phyloP scores from a whole-genome alignment of 2,888 invertebrate genomes.

The Caenorhabditis imperialis region DNA sequence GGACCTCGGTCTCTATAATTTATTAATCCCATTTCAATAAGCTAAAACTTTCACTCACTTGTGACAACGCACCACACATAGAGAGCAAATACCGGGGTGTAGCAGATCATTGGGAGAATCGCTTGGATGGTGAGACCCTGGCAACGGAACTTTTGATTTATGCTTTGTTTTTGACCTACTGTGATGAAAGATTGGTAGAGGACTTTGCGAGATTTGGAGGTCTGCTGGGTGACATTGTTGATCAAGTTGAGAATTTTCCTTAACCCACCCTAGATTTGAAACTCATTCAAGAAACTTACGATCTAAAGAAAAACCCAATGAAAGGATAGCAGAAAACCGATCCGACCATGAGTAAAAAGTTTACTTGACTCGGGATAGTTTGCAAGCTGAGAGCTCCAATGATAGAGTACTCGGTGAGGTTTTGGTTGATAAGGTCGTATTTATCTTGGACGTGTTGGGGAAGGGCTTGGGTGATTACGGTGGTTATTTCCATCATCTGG shows the following conservation, averaged over 20 bases:
- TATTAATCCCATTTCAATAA: background rate
- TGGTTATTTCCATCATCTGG: slow-evolving; percentile 23
- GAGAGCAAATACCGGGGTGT: slow-evolving; percentile 2
- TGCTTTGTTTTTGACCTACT: no score
- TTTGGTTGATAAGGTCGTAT: background rate
- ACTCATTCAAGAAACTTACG: slow-evolving; percentile 17
- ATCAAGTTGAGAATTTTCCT: no score
- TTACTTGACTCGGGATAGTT: slow-evolving; percentile 1
- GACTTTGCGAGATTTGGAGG: background rate
- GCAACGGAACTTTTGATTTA: background rate
- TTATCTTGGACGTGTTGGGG: slow-evolving; percentile 10
- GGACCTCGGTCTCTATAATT: slow-evolving; percentile 24
- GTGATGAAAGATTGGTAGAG: slow-evolving; percentile 20
- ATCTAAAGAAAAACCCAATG: background rate
- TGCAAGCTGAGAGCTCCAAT: slow-evolving; percentile 1
- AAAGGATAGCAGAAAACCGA: slow-evolving; percentile 1
- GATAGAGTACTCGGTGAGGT: background rate
- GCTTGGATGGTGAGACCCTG: slow-evolving; percentile 24
- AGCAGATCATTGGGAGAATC: slow-evolving; percentile 1
- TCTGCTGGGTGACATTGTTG: no score
- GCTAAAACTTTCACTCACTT: slow-evolving; percentile 4
- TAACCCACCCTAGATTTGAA: no score
- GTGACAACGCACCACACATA: slow-evolving; percentile 24
- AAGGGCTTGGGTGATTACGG: slow-evolving; percentile 21
- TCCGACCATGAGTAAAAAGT: background rate